Base-by-base conservation (phyloP, 2,888 invertebrate genomes). In the Cheilosia soror region DNA sequence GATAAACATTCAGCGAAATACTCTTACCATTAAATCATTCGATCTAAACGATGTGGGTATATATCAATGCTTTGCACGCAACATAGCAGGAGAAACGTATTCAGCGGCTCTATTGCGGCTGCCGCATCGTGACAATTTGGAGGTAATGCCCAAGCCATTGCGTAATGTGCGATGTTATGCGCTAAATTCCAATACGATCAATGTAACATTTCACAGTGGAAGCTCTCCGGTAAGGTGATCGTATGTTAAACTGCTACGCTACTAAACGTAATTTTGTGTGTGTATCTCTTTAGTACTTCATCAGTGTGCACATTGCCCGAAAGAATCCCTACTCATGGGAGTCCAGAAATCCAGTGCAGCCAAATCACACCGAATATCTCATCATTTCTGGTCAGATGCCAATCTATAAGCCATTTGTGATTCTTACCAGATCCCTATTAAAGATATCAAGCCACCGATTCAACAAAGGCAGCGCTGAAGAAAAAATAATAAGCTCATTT, bases 21-120 rank as follows among this genome's bases (percentile, higher is more conserved):
- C 90, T 78, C 87, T 92, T 81, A 89, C 89, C 20, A 90, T 92
- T 31, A 90, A 91, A 75, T 92, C 92, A 0, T 91, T 92, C 40
- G 92, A 92, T 87, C 89, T 91, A 4, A 89, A 90, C 53, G 91
- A 92, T 87, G 91, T 90, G 79, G 92, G 92, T 40, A 90, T 92
- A 25, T 92, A 92, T 89, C 92, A 92, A 87, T 92, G 92, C 69
- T 91, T 92, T 88, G 92, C 92, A 0, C 88, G 89, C n/a, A 92
- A 92, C 82, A 89, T 91, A n/a, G 90, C 90, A 47, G 92, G 92
- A 2, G 92, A 92, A 87, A 89, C 89, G 11, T 90, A 90, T 77
- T 89, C 89, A 13, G 89, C 90, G 0, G 91, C 90, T 5, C 89
- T 91, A 75, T 87, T 92, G 72, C 91, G 90, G 2, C 88, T 91